These are phyloP conservation scores for Ctenopoma kingsleyae DNA, from an alignment of 2,797 vertebrate species.

Conservation along the genomic window DNA sequence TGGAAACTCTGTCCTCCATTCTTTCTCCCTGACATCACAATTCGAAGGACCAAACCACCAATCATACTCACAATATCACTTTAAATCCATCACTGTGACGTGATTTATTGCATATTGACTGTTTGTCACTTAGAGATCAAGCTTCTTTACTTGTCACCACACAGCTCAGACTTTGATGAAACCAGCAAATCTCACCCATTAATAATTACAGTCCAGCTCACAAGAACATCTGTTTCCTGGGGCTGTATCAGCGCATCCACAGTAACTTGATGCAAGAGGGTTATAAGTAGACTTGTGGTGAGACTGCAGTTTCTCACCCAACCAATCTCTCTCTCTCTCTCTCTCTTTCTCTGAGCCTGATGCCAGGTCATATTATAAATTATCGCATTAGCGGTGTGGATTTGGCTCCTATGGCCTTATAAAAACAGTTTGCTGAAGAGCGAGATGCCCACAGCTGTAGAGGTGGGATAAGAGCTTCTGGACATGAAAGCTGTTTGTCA, in stretches of 20 bases:
- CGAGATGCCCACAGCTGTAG: slow-evolving; percentile 56
- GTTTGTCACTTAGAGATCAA: slow-evolving; percentile 14
- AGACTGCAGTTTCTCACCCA: slow-evolving; percentile 66
- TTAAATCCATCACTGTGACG: no score
- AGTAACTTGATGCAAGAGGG: slow-evolving; percentile 60
- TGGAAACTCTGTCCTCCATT: no score
- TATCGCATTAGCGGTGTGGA: slow-evolving; percentile 53
- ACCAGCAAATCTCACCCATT: slow-evolving; percentile 44
- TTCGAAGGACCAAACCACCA: no score
- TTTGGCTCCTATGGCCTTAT: slow-evolving; percentile 42
- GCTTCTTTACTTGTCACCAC: not conserved
- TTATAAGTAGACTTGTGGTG: slow-evolving; percentile 67
- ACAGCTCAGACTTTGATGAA: slow-evolving; percentile 49
- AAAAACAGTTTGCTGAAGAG: slow-evolving; percentile 48
- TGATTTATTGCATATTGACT: no score
- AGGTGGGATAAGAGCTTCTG: slow-evolving; percentile 56
- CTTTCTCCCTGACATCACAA: no score
- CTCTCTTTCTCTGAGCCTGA: not conserved
- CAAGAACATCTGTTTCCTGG: slow-evolving; percentile 68
- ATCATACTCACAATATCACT: no score
- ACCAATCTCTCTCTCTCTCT: not conserved
- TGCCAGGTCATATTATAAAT: slow-evolving; percentile 65
- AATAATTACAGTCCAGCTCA: slow-evolving; percentile 64
- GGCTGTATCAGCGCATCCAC: slow-evolving; percentile 68
- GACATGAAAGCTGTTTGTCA: slow-evolving; percentile 63